These are phyloP conservation scores for Brachionus calyciflorus DNA, from an alignment of 1,140 invertebrate species.

Conservation along the genomic window DNA sequence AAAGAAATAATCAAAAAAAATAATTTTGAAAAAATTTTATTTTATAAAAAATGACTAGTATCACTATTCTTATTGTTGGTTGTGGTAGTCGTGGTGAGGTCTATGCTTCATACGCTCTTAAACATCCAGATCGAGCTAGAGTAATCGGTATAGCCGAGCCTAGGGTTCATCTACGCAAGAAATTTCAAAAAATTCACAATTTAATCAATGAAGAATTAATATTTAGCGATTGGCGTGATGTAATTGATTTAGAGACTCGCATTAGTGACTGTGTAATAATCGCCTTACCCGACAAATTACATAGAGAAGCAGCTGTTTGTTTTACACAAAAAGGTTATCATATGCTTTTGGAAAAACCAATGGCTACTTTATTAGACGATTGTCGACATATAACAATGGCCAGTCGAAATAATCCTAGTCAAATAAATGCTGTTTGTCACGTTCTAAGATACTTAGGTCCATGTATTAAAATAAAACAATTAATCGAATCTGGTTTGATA, in stretches of 20 bases:
- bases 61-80: conserved; percentile 53
- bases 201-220: conserved; percentile 48
- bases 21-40: neutral
- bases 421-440: conserved; percentile 59
- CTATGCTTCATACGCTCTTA: conserved; percentile 54
- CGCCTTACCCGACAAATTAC: conserved; percentile 59
- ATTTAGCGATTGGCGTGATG: conserved; percentile 51
- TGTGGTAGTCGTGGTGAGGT: conserved; percentile 56
- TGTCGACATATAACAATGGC: conserved; percentile 59
- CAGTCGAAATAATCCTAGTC: conserved; percentile 52
- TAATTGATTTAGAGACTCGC: conserved; percentile 48
- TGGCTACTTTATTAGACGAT: conserved; percentile 60
- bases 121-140: conserved; percentile 51
- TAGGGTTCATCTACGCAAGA: conserved; percentile 51
- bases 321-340: conserved; percentile 62
- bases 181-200: conserved; percentile 51
- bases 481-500: conserved; percentile 60
- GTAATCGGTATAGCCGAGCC: conserved; percentile 58
- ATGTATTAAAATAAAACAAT: conserved; percentile 57
- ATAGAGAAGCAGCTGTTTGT: conserved; percentile 61
- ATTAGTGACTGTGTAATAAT: conserved; percentile 62
- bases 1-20: neutral
- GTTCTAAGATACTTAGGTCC: conserved; percentile 60
- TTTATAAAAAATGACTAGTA: neutral
- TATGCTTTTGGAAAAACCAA: conserved; percentile 63